Base-by-base conservation (phyloP, 2,888 invertebrate genomes). In the Epirrhoe tristata region DNA sequence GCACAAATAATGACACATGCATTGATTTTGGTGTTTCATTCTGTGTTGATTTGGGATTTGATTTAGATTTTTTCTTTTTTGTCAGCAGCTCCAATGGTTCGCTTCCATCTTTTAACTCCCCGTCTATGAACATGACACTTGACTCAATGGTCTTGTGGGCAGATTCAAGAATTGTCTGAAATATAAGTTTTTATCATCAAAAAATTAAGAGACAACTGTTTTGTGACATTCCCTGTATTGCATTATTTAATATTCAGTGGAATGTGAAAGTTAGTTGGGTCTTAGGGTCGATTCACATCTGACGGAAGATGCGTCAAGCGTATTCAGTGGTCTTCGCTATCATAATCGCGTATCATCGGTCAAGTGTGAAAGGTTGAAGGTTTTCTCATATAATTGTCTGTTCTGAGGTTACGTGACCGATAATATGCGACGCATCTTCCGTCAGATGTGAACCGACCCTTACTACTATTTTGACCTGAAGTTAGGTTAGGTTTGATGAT, bases 71-170 rank as follows among this genome's bases (percentile, higher is more conserved):
- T 81, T 94, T 95, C 83, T 94, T 95, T 78, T 95, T 96, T 6
- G 94, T 92, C 48, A 96, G 87, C 14, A 91, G 91, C 79, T 97
- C 97, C 68, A 97, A 84, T 3, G 93, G 87, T 65, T 96, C 95
- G 59, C 95, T 93, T 3, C 93, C 88, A 68, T 96, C 94, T 80
- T 95, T 95, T 3, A 96, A 82, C 80, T 96, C 95, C 57, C 96
- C 96, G 83, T 97, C 96, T 76, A 97, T 95, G 66, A 97, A 95
- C 83, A 96, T 95, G 46, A 96, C 92, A 69, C 97, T 95, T 63
- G 94, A 92, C 74, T 95, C 91, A 66, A 96, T 94, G 53, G 94
- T 94, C 75, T 94, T 91, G 69, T 95, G 91, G 43, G 95, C 93
- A 1, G 92, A 91, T 75, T 94, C 93, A 74, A 96, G 81, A 74